A percentile compares a stretch with the other conserved stretches of the same genome.
Conservation (phyloP, 2,888 invertebrate species). For the Pachymerium ferrugineum region DNA sequence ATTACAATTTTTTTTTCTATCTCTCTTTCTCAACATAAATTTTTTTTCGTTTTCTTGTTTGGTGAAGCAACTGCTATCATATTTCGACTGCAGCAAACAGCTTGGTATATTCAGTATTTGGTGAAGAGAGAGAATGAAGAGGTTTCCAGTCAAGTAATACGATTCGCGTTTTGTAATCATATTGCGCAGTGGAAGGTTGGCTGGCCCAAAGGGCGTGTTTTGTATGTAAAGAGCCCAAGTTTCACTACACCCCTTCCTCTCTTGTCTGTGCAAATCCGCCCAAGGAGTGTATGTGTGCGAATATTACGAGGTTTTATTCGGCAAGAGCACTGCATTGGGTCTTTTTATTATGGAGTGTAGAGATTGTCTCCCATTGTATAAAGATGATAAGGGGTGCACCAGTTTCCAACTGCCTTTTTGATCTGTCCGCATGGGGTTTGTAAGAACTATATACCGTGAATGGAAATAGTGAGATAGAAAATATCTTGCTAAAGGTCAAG, state of each 20-base stretch:
- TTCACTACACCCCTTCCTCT: no score
- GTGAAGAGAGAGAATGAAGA: no score
- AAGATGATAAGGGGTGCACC: constrained; percentile 1
- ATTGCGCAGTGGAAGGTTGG: neutral
- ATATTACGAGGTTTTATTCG: constrained; percentile 10
- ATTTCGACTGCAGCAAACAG: no score
- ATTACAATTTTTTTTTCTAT: no score
- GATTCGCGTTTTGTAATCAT: constrained; percentile 6
- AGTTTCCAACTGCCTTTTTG: constrained; percentile 1
- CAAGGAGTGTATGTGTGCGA: neutral
- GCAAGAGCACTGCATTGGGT: neutral
- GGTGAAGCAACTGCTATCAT: no score
- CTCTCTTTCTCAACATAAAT: no score
- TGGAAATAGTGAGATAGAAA: neutral
- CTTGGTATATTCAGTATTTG: neutral
- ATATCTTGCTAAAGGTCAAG: no score
- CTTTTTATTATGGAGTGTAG: constrained; percentile 18
- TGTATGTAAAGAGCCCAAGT: constrained; percentile 9
- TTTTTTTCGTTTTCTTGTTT: no score
- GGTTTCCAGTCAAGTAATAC: constrained; percentile 7
- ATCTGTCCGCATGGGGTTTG: constrained; percentile 10
- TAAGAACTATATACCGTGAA: neutral
- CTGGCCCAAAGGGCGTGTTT: neutral
- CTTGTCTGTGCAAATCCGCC: constrained; percentile 1
- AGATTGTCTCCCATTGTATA: constrained; percentile 7